A percentile compares a stretch with the other conserved stretches of the same genome.
phyloP scores from a whole-genome alignment of 1,140 invertebrate species.

The Caerostris darwini region DNA sequence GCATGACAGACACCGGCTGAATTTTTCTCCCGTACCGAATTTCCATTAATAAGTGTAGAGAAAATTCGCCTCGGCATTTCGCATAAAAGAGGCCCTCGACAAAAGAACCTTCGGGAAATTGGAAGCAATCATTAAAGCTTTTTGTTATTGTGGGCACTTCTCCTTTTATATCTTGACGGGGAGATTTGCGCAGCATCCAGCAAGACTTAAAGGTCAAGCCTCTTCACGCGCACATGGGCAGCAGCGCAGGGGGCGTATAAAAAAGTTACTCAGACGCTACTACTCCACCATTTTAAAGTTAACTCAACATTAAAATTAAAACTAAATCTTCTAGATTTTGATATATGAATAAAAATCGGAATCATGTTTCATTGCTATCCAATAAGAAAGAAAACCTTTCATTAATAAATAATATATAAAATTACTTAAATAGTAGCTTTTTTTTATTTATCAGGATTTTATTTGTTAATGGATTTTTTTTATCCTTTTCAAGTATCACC shows the following conservation, averaged over 20 bases:
- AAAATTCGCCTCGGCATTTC: constrained; percentile 4
- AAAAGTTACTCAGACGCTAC: background rate
- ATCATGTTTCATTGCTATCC: no score
- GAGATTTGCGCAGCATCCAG: constrained; percentile 19
- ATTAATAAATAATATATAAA: no score
- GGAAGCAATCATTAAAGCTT: constrained; percentile 36
- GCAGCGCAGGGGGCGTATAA: background rate
- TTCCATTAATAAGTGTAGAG: background rate
- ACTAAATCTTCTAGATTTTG: no score
- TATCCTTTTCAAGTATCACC: no score
- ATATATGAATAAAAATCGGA: no score
- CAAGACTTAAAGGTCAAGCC: constrained; percentile 21
- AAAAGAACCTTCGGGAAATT: constrained; percentile 12
- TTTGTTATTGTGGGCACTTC: constrained; percentile 32
- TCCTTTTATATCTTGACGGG: constrained; percentile 15
- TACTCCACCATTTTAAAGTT: no score
- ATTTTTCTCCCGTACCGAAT: background rate
- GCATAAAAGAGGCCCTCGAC: background rate
- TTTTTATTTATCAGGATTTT: no score
- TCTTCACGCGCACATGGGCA: background rate
- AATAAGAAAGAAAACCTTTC: no score
- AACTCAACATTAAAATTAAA: no score
- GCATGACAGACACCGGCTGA: background rate
- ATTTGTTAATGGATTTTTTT: no score
- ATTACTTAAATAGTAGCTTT: no score